phyloP scores from a whole-genome alignment of 2,888 invertebrate genomes.

The Euclidia mi region DNA sequence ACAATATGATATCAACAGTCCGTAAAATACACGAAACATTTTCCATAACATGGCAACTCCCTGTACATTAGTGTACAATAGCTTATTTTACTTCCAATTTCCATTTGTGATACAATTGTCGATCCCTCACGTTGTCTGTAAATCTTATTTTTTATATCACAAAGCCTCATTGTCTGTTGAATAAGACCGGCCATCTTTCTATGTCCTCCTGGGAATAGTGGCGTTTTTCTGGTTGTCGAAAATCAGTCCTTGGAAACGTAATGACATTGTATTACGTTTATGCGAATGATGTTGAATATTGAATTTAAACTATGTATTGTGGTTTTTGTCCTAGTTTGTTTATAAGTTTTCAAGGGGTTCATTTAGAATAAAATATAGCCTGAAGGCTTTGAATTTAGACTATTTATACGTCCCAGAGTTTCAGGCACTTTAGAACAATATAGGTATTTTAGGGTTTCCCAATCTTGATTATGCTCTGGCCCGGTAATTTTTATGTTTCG shows the following conservation, averaged over 20 bases:
- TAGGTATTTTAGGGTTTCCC: too few relatives aligned
- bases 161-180: constrained; percentile 20
- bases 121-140: constrained; percentile 10
- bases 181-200: constrained; percentile 4
- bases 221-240: neutral
- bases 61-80: constrained; percentile 22
- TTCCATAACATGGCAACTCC: constrained; percentile 14
- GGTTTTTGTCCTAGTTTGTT: too few relatives aligned
- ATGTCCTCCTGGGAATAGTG: constrained; percentile 7
- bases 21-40: neutral
- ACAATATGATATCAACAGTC: neutral
- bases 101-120: constrained; percentile 20
- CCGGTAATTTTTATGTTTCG: too few relatives aligned
- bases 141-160: constrained; percentile 29
- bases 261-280: too few relatives aligned
- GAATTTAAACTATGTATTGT: too few relatives aligned
- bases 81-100: constrained; percentile 14
- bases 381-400: too few relatives aligned
- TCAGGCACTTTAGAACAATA: too few relatives aligned
- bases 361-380: too few relatives aligned
- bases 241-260: neutral
- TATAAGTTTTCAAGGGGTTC: too few relatives aligned
- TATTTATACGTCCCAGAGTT: too few relatives aligned
- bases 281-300: too few relatives aligned
- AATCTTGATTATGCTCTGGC: too few relatives aligned